Percentiles rank a stretch among this genome's conserved stretches.
Evolutionary conservation across 2,888 invertebrate species (phyloP).

Genomic region (Apocheima hispidaria): DNA sequence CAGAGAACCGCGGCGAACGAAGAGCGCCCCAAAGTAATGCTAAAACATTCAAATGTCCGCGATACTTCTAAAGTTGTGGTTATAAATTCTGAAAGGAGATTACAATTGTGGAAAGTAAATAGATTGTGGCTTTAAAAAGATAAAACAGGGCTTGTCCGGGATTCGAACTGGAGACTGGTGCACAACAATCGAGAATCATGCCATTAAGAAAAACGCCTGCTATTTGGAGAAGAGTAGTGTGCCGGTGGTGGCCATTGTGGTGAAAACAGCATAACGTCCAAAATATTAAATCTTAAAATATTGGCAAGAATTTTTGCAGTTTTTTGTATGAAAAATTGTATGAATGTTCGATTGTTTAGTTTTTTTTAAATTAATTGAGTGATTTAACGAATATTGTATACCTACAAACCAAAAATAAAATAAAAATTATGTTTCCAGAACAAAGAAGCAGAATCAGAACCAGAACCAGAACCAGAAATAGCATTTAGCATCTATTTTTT

Average conservation of each 20-base stretch:
- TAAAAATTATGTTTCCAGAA: no score
- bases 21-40: slow-evolving; percentile 76
- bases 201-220: slow-evolving; percentile 72
- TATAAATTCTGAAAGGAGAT: slow-evolving; percentile 75
- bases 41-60: slow-evolving; percentile 84
- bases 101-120: slow-evolving; percentile 64
- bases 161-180: slow-evolving; percentile 84
- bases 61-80: slow-evolving; percentile 70
- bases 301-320: no score
- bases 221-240: background rate
- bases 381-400: no score
- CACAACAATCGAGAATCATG: slow-evolving; percentile 84
- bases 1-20: slow-evolving; percentile 54
- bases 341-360: no score
- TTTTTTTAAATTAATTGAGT: no score
- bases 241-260: background rate
- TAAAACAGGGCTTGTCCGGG: slow-evolving; percentile 77
- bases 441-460: no score
- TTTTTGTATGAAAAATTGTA: no score
- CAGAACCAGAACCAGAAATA: no score
- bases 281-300: no score
- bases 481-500: no score
- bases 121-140: slow-evolving; percentile 55
- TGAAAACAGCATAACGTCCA: no score
- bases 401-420: no score